Conservation (phyloP, 2,797 vertebrate genomes). For the Phrynocephalus guinanensis region DNA sequence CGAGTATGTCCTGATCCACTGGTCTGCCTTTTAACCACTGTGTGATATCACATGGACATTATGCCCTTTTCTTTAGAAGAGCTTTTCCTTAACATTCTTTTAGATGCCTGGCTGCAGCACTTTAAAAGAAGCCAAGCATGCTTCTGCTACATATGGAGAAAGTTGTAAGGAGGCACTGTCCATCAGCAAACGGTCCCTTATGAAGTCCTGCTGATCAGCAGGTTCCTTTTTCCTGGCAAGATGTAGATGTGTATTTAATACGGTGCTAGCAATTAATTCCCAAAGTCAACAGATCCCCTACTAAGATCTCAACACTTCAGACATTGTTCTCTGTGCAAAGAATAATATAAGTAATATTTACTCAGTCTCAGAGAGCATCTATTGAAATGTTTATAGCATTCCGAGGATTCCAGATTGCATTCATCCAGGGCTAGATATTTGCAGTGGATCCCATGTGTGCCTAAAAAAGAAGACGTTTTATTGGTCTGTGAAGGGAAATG, state of each 20-base stretch:
- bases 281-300: slow-evolving; percentile 68
- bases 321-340: slow-evolving; percentile 9
- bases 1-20: background rate
- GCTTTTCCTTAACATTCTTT: background rate
- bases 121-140: background rate
- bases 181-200: slow-evolving; percentile 50
- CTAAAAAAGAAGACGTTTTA: background rate
- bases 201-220: slow-evolving; percentile 57
- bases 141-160: slow-evolving; percentile 44
- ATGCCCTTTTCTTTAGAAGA: background rate
- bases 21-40: background rate
- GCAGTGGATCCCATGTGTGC: background rate
- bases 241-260: slow-evolving; percentile 69
- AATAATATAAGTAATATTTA: slow-evolving; percentile 22
- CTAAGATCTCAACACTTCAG: slow-evolving; percentile 64
- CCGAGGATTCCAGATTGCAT: slow-evolving; percentile 44
- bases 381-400: slow-evolving; percentile 57
- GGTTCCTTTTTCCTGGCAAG: slow-evolving; percentile 62
- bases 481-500: slow-evolving; percentile 6
- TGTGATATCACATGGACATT: background rate
- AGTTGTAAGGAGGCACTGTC: slow-evolving; percentile 55
- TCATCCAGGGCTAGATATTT: slow-evolving; percentile 29
- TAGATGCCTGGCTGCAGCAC: background rate
- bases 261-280: slow-evolving; percentile 61
- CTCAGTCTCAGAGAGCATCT: slow-evolving; percentile 45